These are phyloP conservation scores for Uria lomvia DNA, from an alignment of 2,113 vertebrate genomes.

Conservation along the genomic window DNA sequence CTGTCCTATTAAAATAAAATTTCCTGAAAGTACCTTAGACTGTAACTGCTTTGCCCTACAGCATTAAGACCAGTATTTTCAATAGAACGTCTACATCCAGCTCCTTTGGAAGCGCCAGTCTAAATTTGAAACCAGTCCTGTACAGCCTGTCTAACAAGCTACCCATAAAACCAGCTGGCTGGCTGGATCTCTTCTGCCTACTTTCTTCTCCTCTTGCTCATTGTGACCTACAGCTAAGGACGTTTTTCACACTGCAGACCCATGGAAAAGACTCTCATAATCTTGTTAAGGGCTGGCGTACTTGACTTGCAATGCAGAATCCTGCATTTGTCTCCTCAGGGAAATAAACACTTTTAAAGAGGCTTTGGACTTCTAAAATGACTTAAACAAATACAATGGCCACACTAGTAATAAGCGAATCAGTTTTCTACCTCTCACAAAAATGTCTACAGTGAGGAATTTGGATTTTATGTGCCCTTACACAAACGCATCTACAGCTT, in stretches of 20 bases:
- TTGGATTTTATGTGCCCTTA: conserved; percentile 23
- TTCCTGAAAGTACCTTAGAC: neutral
- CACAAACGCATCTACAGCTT: neutral
- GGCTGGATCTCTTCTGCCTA: neutral
- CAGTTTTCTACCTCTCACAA: neutral
- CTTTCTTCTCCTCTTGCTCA: neutral
- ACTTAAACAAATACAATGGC: conserved; percentile 46
- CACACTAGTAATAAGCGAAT: neutral
- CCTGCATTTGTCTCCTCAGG: conserved; percentile 19
- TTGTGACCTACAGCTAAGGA: conserved; percentile 43
- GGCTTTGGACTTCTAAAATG: conserved; percentile 25
- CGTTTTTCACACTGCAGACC: conserved; percentile 17
- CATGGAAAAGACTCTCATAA: conserved; percentile 31
- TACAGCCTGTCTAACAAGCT: neutral
- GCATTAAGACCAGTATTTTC: neutral
- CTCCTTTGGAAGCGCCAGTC: neutral
- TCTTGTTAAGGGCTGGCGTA: conserved; percentile 32
- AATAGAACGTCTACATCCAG: neutral
- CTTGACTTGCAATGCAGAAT: conserved; percentile 21
- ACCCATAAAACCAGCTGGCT: neutral
- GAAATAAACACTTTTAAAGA: conserved; percentile 55
- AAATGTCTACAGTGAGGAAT: neutral
- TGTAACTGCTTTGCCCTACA: neutral
- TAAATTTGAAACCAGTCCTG: neutral
- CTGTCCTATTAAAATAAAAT: neutral